These are phyloP conservation scores for Onychomys leucogaster DNA, from an alignment of 2,797 vertebrate genomes.

Conservation along the genomic window DNA sequence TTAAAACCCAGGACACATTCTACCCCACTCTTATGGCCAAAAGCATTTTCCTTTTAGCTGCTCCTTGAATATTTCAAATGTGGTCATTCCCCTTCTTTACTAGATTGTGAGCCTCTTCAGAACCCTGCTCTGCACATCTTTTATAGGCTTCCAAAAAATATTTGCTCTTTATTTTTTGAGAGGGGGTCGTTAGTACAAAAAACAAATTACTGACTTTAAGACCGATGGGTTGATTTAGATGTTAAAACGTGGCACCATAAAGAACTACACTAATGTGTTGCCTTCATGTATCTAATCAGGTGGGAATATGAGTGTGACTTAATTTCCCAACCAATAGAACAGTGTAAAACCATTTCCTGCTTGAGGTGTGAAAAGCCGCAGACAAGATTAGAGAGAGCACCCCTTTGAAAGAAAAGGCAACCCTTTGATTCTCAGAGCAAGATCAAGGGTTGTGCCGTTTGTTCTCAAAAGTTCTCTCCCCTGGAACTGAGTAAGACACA, in stretches of 20 bases:
- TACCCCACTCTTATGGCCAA: neutral
- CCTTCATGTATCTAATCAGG: neutral
- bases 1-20: neutral
- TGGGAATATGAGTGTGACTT: constrained; percentile 4
- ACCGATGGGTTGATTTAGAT: neutral
- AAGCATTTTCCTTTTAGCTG: neutral
- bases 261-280: neutral
- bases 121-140: neutral
- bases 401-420: neutral
- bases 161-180: neutral
- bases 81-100: neutral
- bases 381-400: neutral
- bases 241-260: constrained; percentile 10
- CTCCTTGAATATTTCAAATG: constrained; percentile 10
- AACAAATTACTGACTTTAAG: constrained; percentile 16
- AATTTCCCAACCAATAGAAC: neutral
- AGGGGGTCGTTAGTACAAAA: neutral
- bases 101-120: neutral
- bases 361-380: neutral
- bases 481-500: constrained; percentile 62
- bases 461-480: constrained; percentile 56
- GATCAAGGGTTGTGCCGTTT: constrained; percentile 54
- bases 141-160: constrained; percentile 8
- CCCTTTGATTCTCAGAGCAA: constrained; percentile 22
- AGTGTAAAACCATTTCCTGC: constrained; percentile 34